phyloP scores from a whole-genome alignment of 2,797 vertebrate species.

The Triplophysa yarkandensis region DNA sequence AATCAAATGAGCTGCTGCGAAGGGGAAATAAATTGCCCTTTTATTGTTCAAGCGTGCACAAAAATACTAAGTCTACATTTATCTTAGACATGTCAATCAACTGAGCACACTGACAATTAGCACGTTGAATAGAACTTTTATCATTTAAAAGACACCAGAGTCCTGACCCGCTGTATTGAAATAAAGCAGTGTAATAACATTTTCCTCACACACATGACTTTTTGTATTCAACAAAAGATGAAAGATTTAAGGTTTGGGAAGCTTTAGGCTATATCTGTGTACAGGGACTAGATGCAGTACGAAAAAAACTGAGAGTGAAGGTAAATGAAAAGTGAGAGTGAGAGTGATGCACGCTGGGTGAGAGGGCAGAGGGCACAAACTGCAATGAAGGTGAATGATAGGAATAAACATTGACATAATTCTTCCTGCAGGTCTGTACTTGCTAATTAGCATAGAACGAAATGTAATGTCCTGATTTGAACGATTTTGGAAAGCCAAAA shows the following conservation, averaged over 20 bases:
- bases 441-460: conserved; percentile 39
- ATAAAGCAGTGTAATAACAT: conserved; percentile 74
- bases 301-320: neutral
- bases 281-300: conserved; percentile 8
- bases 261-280: neutral
- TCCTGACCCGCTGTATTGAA: conserved; percentile 81
- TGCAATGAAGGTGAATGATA: conserved; percentile 37
- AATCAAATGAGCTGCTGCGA: conserved; percentile 76
- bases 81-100: conserved; percentile 82
- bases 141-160: conserved; percentile 80
- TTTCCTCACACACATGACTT: conserved; percentile 79
- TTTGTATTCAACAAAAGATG: conserved; percentile 74
- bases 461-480: conserved; percentile 35
- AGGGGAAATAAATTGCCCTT: conserved; percentile 80
- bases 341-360: conserved; percentile 45
- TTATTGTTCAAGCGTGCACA: conserved; percentile 80
- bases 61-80: conserved; percentile 85
- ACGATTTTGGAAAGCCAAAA: conserved; percentile 25
- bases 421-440: conserved; percentile 37
- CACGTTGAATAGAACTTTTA: conserved; percentile 80
- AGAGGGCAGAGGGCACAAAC: conserved; percentile 36
- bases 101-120: conserved; percentile 81
- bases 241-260: conserved; percentile 48
- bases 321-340: conserved; percentile 39
- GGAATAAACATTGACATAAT: conserved; percentile 44